Evolutionary conservation across 2,888 invertebrate genomes (phyloP), one percentile per base, ranked within the genome.

Genomic region (Caradrina clavipalpis): DNA sequence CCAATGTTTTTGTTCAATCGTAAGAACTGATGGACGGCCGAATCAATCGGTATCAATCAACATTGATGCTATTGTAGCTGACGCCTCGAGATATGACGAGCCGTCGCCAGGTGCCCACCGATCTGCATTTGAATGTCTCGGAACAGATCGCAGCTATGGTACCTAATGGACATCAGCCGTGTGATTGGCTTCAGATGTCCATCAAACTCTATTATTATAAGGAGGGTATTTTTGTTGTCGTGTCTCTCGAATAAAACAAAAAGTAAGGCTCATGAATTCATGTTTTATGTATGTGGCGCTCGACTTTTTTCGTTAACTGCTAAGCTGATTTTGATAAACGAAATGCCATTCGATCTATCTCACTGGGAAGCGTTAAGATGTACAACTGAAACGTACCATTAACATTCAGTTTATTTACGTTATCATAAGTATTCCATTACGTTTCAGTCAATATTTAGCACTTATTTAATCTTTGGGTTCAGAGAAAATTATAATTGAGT

Each of bases 1-100:
- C 63, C 62, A 72, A 76, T 73, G 81, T 81, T 83, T 78, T 78
- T 81, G 69, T 83, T 80, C 69, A 80, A 80, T 80, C 60, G 56
- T 64, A 78, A 76, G 71, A 78, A 70, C 71, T 80, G 76, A 80
- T 67, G 70, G 69, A 77, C 77, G 73, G 53, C 58, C 63, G 50
- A 64, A 76, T 39, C 80, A 50, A 59, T 82, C 53, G 69, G 67
- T 68, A 80, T 68, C 77, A 73, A 77, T 81, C 74, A 73, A 73
- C 68, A 55, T 62, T 80, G 69, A 55, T 53, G 77, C 63, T 69
- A 58, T 82, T 76, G 68, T 55, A 42, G 45, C 77, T 66, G 70
- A 35, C 66, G 60, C 51, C 62, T 61, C 42, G 62, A 70, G 83
- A 69, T 80, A 71, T 69, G 62, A 69, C 54, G 21, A 61, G 51